phyloP scores from a whole-genome alignment of 92 coral and sea anemone species.

The Siderastrea radians region DNA sequence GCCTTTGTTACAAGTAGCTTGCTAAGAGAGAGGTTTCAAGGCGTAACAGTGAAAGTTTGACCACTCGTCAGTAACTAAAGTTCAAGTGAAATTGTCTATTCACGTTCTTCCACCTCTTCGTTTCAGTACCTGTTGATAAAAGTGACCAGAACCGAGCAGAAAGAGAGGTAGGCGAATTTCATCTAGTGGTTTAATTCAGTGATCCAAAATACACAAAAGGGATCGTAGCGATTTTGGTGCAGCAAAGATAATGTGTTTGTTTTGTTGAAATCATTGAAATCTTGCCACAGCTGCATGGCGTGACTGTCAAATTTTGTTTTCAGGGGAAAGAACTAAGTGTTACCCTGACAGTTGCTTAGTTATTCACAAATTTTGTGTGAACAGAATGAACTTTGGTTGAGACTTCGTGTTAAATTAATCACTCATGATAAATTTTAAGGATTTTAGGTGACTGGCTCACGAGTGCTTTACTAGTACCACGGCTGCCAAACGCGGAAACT shows the following conservation, averaged over 20 bases:
- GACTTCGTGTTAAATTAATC: no score
- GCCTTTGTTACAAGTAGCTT: background rate
- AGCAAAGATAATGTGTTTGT: no score
- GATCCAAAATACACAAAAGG: no score
- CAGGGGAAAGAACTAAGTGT: background rate
- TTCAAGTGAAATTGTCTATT: background rate
- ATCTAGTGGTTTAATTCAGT: background rate
- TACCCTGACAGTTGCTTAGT: no score
- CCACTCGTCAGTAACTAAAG: background rate
- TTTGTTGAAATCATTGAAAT: background rate
- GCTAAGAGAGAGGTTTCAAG: background rate
- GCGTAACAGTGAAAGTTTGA: background rate
- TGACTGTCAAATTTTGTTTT: background rate
- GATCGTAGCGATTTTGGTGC: no score
- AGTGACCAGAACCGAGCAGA: slow-evolving; percentile 6
- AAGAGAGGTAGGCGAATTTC: slow-evolving; percentile 4
- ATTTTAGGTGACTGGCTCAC: no score
- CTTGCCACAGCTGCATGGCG: background rate
- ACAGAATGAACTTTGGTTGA: no score
- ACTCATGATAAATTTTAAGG: no score
- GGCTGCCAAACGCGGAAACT: no score
- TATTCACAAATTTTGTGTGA: no score
- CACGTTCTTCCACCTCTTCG: background rate
- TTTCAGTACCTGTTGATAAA: slow-evolving; percentile 31
- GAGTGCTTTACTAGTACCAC: no score